These are phyloP conservation scores for Enchytraeus crypticus DNA, from an alignment of 2,888 invertebrate genomes.

Conservation along the genomic window DNA sequence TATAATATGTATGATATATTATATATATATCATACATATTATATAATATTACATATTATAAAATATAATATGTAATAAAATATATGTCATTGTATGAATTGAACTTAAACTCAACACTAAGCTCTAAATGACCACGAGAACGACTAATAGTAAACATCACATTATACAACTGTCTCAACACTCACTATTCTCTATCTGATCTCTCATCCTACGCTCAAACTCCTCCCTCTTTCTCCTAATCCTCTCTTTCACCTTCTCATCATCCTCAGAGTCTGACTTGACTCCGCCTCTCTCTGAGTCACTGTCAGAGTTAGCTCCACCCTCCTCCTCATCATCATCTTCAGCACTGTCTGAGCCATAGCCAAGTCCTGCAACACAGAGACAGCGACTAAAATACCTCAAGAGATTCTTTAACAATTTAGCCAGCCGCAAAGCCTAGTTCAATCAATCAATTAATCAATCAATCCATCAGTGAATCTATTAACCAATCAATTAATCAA, in stretches of 20 bases:
- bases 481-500: not conserved
- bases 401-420: not conserved
- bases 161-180: no score
- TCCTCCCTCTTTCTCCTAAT: not conserved
- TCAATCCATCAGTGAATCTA: not conserved
- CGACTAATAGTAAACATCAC: no score
- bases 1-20: no score
- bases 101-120: no score
- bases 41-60: no score
- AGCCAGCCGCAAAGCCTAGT: not conserved
- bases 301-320: constrained; percentile 1
- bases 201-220: constrained; percentile 6
- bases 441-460: not conserved
- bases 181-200: no score
- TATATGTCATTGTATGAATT: no score
- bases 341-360: not conserved
- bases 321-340: constrained; percentile 2
- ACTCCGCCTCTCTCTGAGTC: not conserved
- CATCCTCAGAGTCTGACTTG: not conserved
- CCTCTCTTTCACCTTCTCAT: not conserved
- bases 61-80: no score
- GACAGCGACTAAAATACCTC: not conserved
- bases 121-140: no score
- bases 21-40: no score
- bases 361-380: not conserved